Evolutionary conservation across 1,140 invertebrate species (phyloP).

Genomic region (Psilanteris sp.): DNA sequence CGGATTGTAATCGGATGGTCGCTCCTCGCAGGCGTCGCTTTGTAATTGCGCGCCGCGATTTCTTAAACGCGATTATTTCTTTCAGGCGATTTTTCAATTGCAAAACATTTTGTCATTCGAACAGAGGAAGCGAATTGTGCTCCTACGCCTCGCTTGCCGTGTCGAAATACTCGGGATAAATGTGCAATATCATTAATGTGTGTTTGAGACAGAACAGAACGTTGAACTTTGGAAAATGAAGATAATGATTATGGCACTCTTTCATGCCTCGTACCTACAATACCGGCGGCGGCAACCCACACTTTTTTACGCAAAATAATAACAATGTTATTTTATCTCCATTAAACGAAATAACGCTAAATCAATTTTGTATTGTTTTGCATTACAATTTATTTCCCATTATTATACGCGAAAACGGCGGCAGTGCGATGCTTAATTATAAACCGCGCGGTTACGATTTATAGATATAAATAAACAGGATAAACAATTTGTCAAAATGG

Average conservation of each 20-base stretch:
- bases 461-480: too few species aligned
- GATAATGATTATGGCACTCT: constrained; percentile 15
- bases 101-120: constrained; percentile 60
- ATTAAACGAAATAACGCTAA: too few species aligned
- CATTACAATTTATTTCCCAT: too few species aligned
- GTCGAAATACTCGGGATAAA: constrained; percentile 54
- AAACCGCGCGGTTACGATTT: too few species aligned
- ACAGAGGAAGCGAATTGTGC: constrained; percentile 45
- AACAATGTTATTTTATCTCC: too few species aligned
- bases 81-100: constrained; percentile 35
- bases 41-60: constrained; percentile 45
- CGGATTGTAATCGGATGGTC: constrained; percentile 22
- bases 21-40: constrained; percentile 40
- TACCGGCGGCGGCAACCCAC: background rate
- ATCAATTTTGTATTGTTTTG: too few species aligned
- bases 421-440: too few species aligned
- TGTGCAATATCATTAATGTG: constrained; percentile 65
- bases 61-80: constrained; percentile 54
- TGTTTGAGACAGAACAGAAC: constrained; percentile 37
- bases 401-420: too few species aligned
- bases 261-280: background rate
- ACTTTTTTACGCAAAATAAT: background rate
- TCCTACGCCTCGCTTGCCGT: constrained; percentile 52
- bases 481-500: too few species aligned
- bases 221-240: constrained; percentile 56